Conservation (phyloP, 2,113 vertebrate genomes). For the Dermatemys mawii region DNA sequence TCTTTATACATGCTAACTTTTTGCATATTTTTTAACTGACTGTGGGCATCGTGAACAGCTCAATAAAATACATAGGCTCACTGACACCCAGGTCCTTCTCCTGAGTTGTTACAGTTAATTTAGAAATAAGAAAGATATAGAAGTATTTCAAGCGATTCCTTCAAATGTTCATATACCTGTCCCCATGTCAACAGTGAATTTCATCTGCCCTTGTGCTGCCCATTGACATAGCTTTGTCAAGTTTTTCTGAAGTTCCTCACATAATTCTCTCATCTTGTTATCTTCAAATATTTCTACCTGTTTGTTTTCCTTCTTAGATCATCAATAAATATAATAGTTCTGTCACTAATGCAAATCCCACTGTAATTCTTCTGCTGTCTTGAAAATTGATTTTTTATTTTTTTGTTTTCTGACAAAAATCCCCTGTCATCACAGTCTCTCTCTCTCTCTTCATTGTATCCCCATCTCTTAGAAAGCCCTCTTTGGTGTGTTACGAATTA, state of each 20-base stretch:
- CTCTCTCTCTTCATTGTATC: background rate
- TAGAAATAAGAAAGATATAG: background rate
- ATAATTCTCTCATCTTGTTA: background rate
- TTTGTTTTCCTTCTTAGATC: background rate
- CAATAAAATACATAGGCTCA: background rate
- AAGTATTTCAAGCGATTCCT: background rate
- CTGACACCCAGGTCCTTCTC: background rate
- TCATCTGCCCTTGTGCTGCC: background rate
- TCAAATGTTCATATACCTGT: background rate
- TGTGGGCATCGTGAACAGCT: background rate
- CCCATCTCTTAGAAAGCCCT: background rate
- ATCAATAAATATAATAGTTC: background rate
- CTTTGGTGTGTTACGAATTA: constrained; percentile 1
- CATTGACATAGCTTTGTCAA: accelerated
- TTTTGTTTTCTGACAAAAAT: no score
- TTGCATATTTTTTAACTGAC: background rate
- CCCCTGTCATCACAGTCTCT: no score
- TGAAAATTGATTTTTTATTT: background rate
- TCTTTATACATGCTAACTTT: background rate
- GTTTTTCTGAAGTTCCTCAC: background rate
- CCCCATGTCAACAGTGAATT: background rate
- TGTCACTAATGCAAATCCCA: background rate
- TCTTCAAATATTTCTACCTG: background rate
- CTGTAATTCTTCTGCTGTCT: background rate
- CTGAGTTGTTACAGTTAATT: background rate